phyloP scores from a whole-genome alignment of 2,797 vertebrate species.

The Helarctos malayanus region DNA sequence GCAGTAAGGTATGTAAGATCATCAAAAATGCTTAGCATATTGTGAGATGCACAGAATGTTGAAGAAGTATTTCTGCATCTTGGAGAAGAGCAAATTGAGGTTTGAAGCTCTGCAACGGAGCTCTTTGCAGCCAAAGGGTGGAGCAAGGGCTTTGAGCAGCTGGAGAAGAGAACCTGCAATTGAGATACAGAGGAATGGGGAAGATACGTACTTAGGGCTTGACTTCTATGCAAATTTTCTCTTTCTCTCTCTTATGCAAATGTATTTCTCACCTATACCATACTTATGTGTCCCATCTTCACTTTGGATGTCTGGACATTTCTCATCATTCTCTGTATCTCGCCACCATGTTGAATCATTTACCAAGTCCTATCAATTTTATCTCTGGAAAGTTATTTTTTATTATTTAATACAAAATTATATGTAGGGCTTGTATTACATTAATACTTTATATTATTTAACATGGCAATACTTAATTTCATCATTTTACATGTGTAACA shows the following conservation, averaged over 20 bases:
- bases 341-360: neutral
- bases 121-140: neutral
- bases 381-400: neutral
- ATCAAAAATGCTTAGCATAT: neutral
- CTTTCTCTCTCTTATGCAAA: neutral
- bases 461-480: neutral
- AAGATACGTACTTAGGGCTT: neutral
- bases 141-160: neutral
- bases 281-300: neutral
- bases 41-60: neutral
- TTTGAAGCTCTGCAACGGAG: neutral
- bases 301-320: neutral
- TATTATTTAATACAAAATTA: neutral
- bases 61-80: neutral
- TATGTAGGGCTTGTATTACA: neutral
- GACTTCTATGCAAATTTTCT: neutral
- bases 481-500: neutral
- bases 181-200: neutral
- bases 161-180: neutral
- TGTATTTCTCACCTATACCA: accelerated
- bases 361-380: neutral
- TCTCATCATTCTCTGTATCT: neutral
- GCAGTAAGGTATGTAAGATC: neutral
- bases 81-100: neutral
- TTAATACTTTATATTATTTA: neutral